A percentile compares a stretch with the other conserved stretches of the same genome.
Conservation (phyloP, 2,113 vertebrate genomes). For the Apteryx owenii region DNA sequence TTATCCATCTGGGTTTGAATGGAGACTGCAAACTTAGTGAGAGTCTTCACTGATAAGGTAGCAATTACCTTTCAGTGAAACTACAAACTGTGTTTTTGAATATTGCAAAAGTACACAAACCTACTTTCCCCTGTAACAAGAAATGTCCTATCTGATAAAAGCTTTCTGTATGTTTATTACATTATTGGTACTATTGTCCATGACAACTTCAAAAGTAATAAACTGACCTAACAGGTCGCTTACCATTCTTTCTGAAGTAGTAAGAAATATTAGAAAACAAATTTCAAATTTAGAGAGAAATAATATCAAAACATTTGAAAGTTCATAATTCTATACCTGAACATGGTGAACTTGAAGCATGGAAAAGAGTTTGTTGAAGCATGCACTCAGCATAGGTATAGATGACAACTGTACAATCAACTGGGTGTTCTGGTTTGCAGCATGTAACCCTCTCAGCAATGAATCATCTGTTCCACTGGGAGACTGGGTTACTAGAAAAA, state of each 20-base stretch:
- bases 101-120: background rate
- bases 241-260: background rate
- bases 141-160: background rate
- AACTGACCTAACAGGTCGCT: background rate
- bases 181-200: background rate
- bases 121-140: background rate
- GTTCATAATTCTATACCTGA: constrained; percentile 82
- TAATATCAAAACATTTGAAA: background rate
- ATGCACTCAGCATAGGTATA: constrained; percentile 93
- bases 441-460: constrained; percentile 89
- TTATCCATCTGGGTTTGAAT: background rate
- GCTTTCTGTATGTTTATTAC: background rate
- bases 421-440: constrained; percentile 80
- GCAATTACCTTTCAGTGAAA: background rate
- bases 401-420: constrained; percentile 90
- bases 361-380: constrained; percentile 99
- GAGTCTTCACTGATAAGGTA: background rate
- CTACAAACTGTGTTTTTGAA: background rate
- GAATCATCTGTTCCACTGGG: constrained; percentile 95
- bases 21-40: background rate
- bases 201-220: background rate
- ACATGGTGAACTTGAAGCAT: constrained; percentile 98
- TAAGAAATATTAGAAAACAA: background rate
- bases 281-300: background rate
- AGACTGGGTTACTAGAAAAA: constrained; percentile 85